Conservation (phyloP, 2,113 vertebrate genomes). For the Nothocercus nigrocapillus region DNA sequence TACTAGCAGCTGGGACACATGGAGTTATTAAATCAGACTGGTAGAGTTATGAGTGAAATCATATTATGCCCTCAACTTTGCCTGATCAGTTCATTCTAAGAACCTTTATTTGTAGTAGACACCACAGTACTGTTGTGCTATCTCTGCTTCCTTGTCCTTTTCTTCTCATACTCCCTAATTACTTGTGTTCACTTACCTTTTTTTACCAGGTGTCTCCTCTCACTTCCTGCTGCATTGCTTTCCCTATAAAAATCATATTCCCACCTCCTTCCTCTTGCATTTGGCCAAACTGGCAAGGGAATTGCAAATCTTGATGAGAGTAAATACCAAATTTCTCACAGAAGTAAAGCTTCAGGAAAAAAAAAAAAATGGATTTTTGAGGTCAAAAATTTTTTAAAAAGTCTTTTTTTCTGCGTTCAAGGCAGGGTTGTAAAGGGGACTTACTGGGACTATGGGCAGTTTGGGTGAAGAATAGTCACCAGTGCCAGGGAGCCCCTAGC, state of each 20-base stretch:
- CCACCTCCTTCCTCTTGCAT: neutral
- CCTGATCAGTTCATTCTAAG: neutral
- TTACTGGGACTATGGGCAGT: fast-evolving
- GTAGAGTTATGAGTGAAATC: neutral
- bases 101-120: neutral
- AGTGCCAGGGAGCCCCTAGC: neutral
- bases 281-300: neutral
- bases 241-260: neutral
- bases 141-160: neutral
- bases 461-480: neutral
- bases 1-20: neutral
- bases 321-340: neutral
- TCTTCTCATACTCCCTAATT: neutral
- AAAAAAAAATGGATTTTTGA: neutral
- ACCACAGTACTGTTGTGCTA: neutral
- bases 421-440: neutral
- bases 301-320: neutral
- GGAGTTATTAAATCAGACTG: neutral
- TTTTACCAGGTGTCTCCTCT: neutral
- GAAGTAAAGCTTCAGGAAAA: neutral
- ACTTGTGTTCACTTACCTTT: neutral
- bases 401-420: neutral
- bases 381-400: neutral
- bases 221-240: neutral
- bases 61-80: neutral